Evolutionary conservation across 2,888 invertebrate genomes (phyloP).

Genomic region (Exocentrus adspersus): DNA sequence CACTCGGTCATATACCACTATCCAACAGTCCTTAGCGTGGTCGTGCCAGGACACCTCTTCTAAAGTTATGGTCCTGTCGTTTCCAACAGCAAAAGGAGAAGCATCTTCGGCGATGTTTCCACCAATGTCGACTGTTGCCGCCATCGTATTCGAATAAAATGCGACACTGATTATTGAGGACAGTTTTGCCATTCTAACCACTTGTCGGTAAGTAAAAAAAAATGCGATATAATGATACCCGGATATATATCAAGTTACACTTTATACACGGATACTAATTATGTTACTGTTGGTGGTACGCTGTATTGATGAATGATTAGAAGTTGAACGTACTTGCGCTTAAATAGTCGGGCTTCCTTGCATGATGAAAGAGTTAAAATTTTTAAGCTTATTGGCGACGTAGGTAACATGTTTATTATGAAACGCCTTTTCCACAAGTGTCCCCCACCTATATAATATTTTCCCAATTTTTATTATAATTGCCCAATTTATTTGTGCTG

Average conservation of each 20-base stretch:
- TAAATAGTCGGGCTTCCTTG: slow-evolving; percentile 35
- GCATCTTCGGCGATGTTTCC: neutral
- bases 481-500: neutral
- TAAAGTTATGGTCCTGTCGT: slow-evolving; percentile 70
- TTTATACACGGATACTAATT: slow-evolving; percentile 10
- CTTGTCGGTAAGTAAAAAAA: neutral
- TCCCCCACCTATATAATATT: neutral
- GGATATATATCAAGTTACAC: no score
- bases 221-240: no score
- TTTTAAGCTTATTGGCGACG: slow-evolving; percentile 20
- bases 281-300: slow-evolving; percentile 15
- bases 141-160: slow-evolving; percentile 12
- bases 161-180: slow-evolving; percentile 1
- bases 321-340: slow-evolving; percentile 31
- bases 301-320: slow-evolving; percentile 16
- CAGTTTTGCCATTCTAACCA: neutral
- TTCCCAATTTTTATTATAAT: neutral
- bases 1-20: slow-evolving; percentile 86
- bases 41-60: slow-evolving; percentile 83
- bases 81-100: slow-evolving; percentile 44
- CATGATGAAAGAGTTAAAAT: slow-evolving; percentile 41
- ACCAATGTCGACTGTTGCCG: slow-evolving; percentile 6
- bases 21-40: slow-evolving; percentile 79
- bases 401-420: no score
- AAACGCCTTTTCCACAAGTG: neutral